Evolutionary conservation across 2,888 invertebrate genomes (phyloP).

Genomic region (Apamea crenata): DNA sequence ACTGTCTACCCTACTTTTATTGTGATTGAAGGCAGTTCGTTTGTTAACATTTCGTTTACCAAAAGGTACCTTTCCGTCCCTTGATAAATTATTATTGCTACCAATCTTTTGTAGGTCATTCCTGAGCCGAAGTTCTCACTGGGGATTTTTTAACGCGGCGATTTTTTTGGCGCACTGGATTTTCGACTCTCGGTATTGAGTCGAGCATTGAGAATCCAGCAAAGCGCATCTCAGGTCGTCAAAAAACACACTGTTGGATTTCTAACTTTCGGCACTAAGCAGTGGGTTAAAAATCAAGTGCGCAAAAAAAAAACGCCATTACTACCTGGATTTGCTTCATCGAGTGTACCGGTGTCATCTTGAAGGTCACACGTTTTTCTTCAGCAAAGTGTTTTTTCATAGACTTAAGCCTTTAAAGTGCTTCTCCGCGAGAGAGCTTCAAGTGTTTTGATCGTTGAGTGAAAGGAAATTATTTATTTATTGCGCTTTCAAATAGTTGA

Average conservation of each 20-base stretch:
- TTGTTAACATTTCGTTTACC: slow-evolving; percentile 22
- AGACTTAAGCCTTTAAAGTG: slow-evolving; percentile 24
- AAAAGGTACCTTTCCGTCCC: slow-evolving; percentile 18
- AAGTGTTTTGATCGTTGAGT: slow-evolving; percentile 35
- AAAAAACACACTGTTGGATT: not conserved
- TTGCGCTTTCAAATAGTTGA: not conserved
- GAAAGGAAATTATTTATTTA: slow-evolving; percentile 17
- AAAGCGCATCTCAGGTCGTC: not conserved
- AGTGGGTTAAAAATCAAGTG: not conserved
- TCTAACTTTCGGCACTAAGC: not conserved
- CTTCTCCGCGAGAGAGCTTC: slow-evolving; percentile 4
- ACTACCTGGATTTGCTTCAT: slow-evolving; percentile 3
- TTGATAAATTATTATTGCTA: slow-evolving; percentile 37
- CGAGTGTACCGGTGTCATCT: not conserved
- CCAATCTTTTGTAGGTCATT: slow-evolving; percentile 22
- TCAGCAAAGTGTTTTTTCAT: slow-evolving; percentile 20
- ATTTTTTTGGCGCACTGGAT: not conserved
- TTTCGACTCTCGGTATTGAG: not conserved
- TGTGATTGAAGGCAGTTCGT: slow-evolving; percentile 17
- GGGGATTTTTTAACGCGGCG: not conserved
- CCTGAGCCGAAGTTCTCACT: not conserved
- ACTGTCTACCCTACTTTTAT: slow-evolving; percentile 12
- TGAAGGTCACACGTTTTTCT: slow-evolving; percentile 30
- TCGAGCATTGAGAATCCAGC: not conserved
- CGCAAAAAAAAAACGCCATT: not conserved